Evolutionary conservation across 2,113 vertebrate genomes (phyloP), one percentile per base, ranked within the genome.

Genomic region (Peromyscus polionotus): DNA sequence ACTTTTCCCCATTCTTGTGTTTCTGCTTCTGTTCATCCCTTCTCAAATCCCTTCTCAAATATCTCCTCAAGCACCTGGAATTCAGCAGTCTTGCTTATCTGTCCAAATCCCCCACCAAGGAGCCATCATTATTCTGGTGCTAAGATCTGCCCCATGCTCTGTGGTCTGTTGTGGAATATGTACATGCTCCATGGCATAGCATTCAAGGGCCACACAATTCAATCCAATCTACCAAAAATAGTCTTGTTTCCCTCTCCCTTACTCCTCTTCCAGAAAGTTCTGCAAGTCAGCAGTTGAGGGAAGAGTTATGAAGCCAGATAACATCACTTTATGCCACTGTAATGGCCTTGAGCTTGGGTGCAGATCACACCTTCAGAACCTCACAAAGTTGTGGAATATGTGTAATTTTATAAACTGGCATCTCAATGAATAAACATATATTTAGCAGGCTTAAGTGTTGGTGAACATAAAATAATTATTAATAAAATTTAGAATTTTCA

Each of bases 401-500:
- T n/a, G 0, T 33, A 77, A 72, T 87, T 73, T 88, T 80, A 94
- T 57, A 92, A 76, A 72, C 0, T 89, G 59, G 39, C 24, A 87
- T 39, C 57, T 91, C 59, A 93, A 17, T 72, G 16, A 85, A 85
- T 51, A 88, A 59, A 97, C 89, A 65, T n/a, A 83, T 42, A 51
- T 81, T 94, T 88, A 85, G 45, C 31, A 88, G 63, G 13, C 59
- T 92, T 76, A 81, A 95, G 85, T 88, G 68, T 75, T 81, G 79
- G 16, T 31, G 90, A 24, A 80, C 77, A 86, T 59, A 91, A 84
- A 80, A 79, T 28, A 33, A 73, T 88, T 59, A 79, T 91, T 90
- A 76, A n/a, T 45, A 61, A 93, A 75, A 88, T 48, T 73, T 70
- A 70, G 54, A 88, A 16, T 95, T 94, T 94, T 92, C 20, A 84